phyloP scores from a whole-genome alignment of 64 coral and sea anemone species.

The Pocillopora verrucosa region DNA sequence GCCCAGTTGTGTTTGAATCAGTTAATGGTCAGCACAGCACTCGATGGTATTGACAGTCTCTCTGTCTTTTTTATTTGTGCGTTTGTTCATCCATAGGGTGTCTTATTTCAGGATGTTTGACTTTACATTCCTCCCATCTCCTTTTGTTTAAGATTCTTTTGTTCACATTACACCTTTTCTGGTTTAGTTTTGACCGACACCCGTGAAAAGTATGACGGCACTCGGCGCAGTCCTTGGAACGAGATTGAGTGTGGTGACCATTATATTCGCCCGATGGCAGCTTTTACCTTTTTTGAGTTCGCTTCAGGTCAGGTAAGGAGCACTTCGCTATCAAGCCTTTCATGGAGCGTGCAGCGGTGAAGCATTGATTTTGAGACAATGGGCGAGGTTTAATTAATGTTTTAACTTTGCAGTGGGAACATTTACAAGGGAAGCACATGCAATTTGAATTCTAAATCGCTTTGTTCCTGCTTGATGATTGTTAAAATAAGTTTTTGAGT shows the following conservation, averaged over 20 bases:
- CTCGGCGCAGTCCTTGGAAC: constrained; percentile 91
- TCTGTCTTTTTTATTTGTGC: neutral
- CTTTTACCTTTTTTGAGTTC: constrained; percentile 80
- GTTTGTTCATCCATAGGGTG: neutral
- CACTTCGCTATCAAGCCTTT: neutral
- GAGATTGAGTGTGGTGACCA: constrained; percentile 92
- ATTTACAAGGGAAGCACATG: neutral
- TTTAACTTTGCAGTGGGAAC: neutral
- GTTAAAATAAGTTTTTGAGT: neutral
- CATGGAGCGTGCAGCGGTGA: neutral
- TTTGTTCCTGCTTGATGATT: neutral
- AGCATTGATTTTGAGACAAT: neutral
- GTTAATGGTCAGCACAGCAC: constrained; percentile 47
- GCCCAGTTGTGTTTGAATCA: constrained; percentile 78
- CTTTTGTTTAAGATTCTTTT: neutral
- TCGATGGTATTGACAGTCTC: constrained; percentile 33
- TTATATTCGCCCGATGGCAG: constrained; percentile 83
- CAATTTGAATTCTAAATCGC: neutral
- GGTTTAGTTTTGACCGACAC: constrained; percentile 60
- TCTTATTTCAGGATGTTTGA: too few relatives aligned
- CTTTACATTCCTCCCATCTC: neutral
- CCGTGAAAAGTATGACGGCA: constrained; percentile 87
- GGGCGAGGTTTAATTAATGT: neutral
- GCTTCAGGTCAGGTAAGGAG: constrained; percentile 77
- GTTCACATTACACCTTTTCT: neutral